phyloP scores from a whole-genome alignment of 30 jellyfish, hydroid and myxozoan genomes.

The Clytia hemisphaerica region DNA sequence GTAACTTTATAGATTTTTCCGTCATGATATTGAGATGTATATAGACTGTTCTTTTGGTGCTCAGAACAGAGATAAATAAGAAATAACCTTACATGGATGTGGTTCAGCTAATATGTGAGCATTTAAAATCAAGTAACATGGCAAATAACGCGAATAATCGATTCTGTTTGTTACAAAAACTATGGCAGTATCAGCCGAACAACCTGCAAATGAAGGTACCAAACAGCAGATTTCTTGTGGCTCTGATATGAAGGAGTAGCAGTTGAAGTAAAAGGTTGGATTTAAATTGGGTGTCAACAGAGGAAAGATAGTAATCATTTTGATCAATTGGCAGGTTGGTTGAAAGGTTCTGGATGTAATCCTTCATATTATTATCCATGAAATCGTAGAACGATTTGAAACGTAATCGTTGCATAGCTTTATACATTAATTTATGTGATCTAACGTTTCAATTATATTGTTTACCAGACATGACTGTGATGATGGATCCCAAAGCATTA shows the following conservation, averaged over 20 bases:
- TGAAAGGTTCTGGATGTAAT: background rate
- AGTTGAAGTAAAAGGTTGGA: constrained; percentile 17
- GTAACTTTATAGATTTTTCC: no score
- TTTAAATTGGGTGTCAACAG: background rate
- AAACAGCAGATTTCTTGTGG: constrained; percentile 52
- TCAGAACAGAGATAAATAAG: no score
- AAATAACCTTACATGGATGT: constrained; percentile 20
- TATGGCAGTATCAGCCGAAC: constrained; percentile 61
- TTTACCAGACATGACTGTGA: constrained; percentile 43
- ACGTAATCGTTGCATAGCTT: constrained; percentile 12
- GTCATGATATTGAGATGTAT: no score
- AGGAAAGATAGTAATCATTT: background rate
- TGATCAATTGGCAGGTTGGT: background rate
- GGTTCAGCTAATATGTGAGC: constrained; percentile 1
- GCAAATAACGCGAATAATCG: constrained; percentile 19
- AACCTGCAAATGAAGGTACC: constrained; percentile 16
- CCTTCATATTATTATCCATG: background rate
- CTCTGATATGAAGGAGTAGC: constrained; percentile 33
- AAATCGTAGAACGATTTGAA: constrained; percentile 3
- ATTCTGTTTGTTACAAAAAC: constrained; percentile 37
- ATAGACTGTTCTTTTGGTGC: no score
- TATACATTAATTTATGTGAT: constrained; percentile 26
- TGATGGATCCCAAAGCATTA: constrained; percentile 43
- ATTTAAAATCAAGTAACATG: constrained; percentile 24
- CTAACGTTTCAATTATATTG: constrained; percentile 31